Evolutionary conservation across 2,113 vertebrate species (phyloP).

Genomic region (Chinchilla lanigera): DNA sequence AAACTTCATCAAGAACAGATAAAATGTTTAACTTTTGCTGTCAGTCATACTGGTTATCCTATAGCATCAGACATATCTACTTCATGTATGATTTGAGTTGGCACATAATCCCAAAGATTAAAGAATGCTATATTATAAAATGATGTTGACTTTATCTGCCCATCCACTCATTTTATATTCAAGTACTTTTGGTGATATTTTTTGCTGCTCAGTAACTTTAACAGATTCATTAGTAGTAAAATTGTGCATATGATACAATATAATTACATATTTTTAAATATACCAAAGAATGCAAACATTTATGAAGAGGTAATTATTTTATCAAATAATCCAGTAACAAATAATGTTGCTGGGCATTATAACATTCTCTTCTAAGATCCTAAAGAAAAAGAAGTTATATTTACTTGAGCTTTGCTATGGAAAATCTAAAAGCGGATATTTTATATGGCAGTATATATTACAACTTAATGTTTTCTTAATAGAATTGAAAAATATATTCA

Average conservation of each 20-base stretch:
- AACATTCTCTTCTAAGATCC: not conserved
- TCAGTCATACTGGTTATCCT: not conserved
- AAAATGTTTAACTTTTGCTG: not conserved
- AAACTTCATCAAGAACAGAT: not conserved
- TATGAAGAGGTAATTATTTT: not conserved
- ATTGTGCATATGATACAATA: not conserved
- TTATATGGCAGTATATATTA: not conserved
- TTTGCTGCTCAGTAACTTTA: not conserved
- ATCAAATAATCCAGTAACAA: not conserved
- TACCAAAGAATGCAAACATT: not conserved
- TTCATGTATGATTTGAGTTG: not conserved
- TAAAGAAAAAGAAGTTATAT: not conserved
- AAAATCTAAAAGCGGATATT: conserved; percentile 15
- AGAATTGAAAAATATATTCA: not conserved
- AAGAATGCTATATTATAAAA: not conserved
- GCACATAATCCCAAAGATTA: not conserved
- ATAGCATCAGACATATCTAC: not conserved
- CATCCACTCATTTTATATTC: not conserved
- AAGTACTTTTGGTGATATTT: not conserved
- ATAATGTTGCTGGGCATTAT: not conserved
- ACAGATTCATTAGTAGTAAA: not conserved
- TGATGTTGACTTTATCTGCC: not conserved
- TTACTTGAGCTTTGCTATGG: not conserved
- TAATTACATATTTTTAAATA: not conserved
- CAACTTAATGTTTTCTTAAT: conserved; percentile 5